Base-by-base conservation (phyloP, 2,797 vertebrate species). In the Microchirus variegatus region DNA sequence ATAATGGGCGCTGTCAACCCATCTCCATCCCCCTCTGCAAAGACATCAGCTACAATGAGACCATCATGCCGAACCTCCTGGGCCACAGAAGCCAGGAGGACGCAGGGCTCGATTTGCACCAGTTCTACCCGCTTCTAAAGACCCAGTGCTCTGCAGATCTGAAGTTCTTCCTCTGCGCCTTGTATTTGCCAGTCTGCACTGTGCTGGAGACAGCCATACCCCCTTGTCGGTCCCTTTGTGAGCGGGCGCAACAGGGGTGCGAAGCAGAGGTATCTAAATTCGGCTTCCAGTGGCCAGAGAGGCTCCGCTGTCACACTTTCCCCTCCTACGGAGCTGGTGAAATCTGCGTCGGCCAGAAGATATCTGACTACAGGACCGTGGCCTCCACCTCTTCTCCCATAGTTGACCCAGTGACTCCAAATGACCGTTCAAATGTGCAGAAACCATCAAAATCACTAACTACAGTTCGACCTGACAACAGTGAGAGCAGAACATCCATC, bases 141-240 rank as follows among this genome's bases (percentile, higher is more conserved):
- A 96, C 97, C 68, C 96, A 97, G 73, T 97, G 96, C 54, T 96
- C 95, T 0, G 84, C 94, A 0, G 96, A 97, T 59, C 90, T 97
- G 1, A 96, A 96, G 90, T 99, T 99, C 88, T 99, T 99, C 85
- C 89, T 99, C 1, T 99, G 97, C 84, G 98, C 97, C 72, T 98
- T 99, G 97, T 98, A 99, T 26, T 97, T 97, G 0, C 97, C 97
- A 0, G 97, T 99, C 1, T 99, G 97, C 87, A 99, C 97, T 0
- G 97, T 99, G 46, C 90, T 99, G 70, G 97, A 99, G 86, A 95
- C 95, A 83, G 96, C 96, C 58, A 96, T 97, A 75, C 96, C 96
- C 1, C 96, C 96, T 0, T 97, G 96, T 70, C 87, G 96, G 3
- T 95, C 95, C 3, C 82, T 97, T 56, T 97, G 96, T 42, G 96